Conservation (phyloP, 2,888 invertebrate species). For the Mellilla xanthometata region DNA sequence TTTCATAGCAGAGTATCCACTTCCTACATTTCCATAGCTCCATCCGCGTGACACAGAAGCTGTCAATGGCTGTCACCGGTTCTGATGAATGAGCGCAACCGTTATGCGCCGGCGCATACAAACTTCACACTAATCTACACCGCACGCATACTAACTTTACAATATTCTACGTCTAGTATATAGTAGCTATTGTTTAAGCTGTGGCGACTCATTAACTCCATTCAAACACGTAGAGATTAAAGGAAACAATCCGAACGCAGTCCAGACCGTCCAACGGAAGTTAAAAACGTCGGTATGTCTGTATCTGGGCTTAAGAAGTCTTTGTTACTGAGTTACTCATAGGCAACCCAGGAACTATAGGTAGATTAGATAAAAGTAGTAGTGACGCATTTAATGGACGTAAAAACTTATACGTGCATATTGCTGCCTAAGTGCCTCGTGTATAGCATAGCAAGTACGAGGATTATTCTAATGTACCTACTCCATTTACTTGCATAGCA, state of each 20-base stretch:
- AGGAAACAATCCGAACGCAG: conserved; percentile 68
- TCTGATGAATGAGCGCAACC: conserved; percentile 75
- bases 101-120: conserved; percentile 54
- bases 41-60: conserved; percentile 60
- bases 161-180: conserved; percentile 12
- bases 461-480: too few species aligned
- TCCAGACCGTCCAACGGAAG: conserved; percentile 64
- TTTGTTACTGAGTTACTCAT: neutral
- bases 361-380: too few species aligned
- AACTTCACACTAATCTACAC: conserved; percentile 6
- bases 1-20: neutral
- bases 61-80: conserved; percentile 78
- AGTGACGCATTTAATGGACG: too few species aligned
- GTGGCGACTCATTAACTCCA: conserved; percentile 63
- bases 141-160: conserved; percentile 1
- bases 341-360: too few species aligned
- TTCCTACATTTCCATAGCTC: conserved; percentile 28
- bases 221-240: conserved; percentile 64
- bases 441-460: too few species aligned
- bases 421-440: too few species aligned
- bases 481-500: too few species aligned
- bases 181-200: conserved; percentile 7
- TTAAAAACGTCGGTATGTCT: conserved; percentile 43
- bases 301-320: conserved; percentile 18
- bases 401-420: too few species aligned